Percentiles rank a stretch among this genome's conserved stretches.
Evolutionary conservation across 1,140 invertebrate species (phyloP).

Genomic region (Drosophila tsacasi): DNA sequence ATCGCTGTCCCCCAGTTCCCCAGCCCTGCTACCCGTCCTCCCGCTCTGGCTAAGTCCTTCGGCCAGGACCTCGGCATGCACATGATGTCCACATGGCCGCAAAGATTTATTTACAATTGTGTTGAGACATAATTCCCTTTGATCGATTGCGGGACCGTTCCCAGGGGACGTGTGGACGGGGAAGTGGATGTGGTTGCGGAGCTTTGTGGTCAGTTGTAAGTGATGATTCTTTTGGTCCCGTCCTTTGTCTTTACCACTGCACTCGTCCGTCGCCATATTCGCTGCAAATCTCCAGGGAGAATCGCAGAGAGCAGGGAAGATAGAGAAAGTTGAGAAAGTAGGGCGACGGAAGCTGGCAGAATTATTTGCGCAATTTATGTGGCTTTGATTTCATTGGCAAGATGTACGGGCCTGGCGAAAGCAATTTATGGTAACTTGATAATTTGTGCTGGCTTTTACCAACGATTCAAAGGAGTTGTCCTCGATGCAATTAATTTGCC

Average conservation of each 20-base stretch:
- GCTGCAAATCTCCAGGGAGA: conserved; percentile 26
- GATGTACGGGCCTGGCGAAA: conserved; percentile 40
- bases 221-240: conserved; percentile 74
- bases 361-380: conserved; percentile 81
- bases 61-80: conserved; percentile 53
- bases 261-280: conserved; percentile 31
- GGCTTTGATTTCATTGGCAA: conserved; percentile 78
- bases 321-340: conserved; percentile 3
- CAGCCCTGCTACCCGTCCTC: neutral
- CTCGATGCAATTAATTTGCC: conserved; percentile 42
- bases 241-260: conserved; percentile 56
- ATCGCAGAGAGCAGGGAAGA: neutral
- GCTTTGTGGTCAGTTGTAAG: conserved; percentile 71
- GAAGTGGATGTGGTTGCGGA: conserved; percentile 7
- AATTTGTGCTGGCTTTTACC: conserved; percentile 58
- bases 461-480: conserved; percentile 8
- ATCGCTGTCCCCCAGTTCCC: conserved; percentile 14
- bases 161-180: conserved; percentile 9
- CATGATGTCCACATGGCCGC: conserved; percentile 80
- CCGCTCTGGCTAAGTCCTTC: conserved; percentile 32
- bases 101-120: conserved; percentile 84
- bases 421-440: conserved; percentile 75
- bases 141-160: conserved; percentile 69
- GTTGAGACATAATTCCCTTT: conserved; percentile 82
- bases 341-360: conserved; percentile 24